A percentile compares a stretch with the other conserved stretches of the same genome.
Evolutionary conservation across 2,113 vertebrate genomes (phyloP).

Genomic region (Dicrurus megarhynchus): DNA sequence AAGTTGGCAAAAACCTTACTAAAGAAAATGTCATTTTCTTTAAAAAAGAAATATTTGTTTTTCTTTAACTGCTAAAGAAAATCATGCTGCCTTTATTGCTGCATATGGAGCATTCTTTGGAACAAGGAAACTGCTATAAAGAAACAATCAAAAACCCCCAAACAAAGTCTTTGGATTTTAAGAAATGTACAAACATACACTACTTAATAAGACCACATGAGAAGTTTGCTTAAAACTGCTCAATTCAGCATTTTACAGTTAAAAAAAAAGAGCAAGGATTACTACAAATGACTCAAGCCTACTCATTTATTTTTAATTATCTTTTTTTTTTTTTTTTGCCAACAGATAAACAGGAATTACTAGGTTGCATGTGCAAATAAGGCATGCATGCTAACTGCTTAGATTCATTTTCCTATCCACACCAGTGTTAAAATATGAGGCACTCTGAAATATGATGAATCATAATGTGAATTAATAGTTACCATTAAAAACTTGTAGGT

Average conservation of each 20-base stretch:
- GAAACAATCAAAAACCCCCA: background rate
- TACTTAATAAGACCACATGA: background rate
- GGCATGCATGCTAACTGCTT: background rate
- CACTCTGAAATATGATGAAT: background rate
- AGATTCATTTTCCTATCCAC: background rate
- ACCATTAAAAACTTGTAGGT: background rate
- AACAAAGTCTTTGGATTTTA: background rate
- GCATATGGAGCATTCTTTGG: background rate
- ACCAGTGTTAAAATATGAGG: background rate
- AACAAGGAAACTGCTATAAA: background rate
- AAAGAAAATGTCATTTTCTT: background rate
- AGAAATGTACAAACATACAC: background rate
- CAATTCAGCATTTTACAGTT: background rate
- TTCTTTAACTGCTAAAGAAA: background rate
- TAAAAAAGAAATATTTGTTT: background rate
- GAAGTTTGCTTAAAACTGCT: background rate
- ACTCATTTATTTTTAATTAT: background rate
- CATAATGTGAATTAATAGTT: background rate
- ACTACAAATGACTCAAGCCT: background rate
- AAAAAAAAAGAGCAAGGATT: background rate
- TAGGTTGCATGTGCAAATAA: background rate
- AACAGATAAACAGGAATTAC: background rate
- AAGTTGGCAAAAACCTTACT: background rate
- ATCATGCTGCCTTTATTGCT: background rate
- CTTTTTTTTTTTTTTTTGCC: background rate